Conservation (phyloP, 2,113 vertebrate genomes). For the Neoarius graeffei region DNA sequence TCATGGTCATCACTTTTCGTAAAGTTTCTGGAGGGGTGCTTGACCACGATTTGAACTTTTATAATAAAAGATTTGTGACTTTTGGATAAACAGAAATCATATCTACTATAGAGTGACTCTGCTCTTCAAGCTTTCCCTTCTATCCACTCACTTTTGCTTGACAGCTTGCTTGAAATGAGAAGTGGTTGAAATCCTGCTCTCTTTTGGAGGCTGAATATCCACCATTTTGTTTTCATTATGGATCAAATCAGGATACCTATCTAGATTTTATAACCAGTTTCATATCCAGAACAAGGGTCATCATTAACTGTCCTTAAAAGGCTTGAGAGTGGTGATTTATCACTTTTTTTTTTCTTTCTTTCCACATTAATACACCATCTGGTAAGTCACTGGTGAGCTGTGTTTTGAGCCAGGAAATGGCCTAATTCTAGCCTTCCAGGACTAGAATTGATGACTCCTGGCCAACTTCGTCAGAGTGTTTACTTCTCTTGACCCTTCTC, state of each 20-base stretch:
- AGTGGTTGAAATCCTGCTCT: neutral
- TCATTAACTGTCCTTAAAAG: neutral
- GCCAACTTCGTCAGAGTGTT: neutral
- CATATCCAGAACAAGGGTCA: neutral
- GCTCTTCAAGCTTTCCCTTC: neutral
- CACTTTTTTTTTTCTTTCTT: neutral
- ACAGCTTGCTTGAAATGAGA: neutral
- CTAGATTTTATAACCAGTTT: neutral
- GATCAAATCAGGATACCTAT: conserved; percentile 5
- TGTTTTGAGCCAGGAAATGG: neutral
- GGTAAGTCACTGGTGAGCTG: neutral
- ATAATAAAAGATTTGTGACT: neutral
- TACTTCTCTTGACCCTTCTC: neutral
- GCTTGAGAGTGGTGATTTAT: neutral
- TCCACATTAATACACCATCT: neutral
- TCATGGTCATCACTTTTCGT: neutral
- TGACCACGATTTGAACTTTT: neutral
- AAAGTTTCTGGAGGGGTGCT: neutral
- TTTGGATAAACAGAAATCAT: neutral
- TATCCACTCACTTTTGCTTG: neutral
- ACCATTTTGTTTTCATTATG: conserved; percentile 22
- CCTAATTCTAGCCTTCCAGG: conserved; percentile 5
- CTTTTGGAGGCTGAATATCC: neutral
- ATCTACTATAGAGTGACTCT: neutral
- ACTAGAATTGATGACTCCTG: neutral